Percentiles rank a stretch among this genome's conserved stretches.
These are phyloP conservation scores for Halcyon chelicuti DNA, from an alignment of 2,797 vertebrate species.

Conservation along the genomic window DNA sequence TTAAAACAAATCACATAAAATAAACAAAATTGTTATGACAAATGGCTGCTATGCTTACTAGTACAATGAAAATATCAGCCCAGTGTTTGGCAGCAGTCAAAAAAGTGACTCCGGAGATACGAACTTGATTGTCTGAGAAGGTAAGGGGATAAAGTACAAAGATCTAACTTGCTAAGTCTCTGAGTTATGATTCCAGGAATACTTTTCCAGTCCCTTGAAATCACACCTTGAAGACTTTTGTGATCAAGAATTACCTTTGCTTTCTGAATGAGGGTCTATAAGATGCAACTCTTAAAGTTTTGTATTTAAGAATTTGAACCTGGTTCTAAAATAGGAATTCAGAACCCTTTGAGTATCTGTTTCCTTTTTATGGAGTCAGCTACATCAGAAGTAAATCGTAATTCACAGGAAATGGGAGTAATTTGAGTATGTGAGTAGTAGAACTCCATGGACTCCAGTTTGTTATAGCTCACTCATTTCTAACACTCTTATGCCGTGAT, in stretches of 20 bases:
- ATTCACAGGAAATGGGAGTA: neutral
- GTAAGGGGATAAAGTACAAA: neutral
- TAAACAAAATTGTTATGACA: neutral
- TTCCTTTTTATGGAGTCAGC: neutral
- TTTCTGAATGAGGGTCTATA: neutral
- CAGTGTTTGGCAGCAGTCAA: neutral
- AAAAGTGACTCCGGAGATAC: neutral
- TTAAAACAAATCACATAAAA: neutral
- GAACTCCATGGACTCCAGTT: neutral
- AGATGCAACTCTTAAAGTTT: neutral
- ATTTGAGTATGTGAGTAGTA: neutral
- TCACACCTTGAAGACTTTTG: no score
- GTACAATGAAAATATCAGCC: neutral
- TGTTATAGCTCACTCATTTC: neutral
- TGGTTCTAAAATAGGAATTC: neutral
- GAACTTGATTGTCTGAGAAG: neutral
- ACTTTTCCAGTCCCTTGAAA: neutral
- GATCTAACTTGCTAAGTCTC: neutral
- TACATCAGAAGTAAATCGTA: neutral
- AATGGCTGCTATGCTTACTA: neutral
- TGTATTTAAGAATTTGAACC: neutral
- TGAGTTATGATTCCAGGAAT: neutral
- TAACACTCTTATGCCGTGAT: neutral
- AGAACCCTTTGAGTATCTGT: neutral
- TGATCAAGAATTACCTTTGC: neutral